A percentile compares a stretch with the other conserved stretches of the same genome.
These are phyloP conservation scores for Rhinella marina DNA, from an alignment of 2,797 vertebrate genomes.

Conservation along the genomic window DNA sequence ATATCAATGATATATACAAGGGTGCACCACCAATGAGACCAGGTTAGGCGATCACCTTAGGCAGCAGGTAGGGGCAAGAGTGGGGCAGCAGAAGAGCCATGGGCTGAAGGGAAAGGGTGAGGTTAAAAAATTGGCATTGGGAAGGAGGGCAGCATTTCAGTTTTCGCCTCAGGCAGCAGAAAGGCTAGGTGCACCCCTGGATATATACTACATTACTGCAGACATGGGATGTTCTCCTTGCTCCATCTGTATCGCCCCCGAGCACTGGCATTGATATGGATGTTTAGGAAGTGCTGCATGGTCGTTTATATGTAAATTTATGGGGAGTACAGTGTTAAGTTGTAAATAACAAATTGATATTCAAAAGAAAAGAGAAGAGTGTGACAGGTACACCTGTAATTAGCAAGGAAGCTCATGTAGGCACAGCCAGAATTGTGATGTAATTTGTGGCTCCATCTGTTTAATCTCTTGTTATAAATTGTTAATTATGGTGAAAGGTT, in stretches of 20 bases:
- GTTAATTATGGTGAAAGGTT: constrained; percentile 53
- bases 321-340: constrained; percentile 38
- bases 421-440: constrained; percentile 48
- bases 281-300: constrained; percentile 36
- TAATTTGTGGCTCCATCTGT: constrained; percentile 60
- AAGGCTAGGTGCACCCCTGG: too few species aligned
- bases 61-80: too few species aligned
- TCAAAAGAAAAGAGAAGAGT: constrained; percentile 50
- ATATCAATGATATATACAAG: not conserved
- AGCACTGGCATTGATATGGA: constrained; percentile 3
- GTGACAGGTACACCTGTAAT: constrained; percentile 60
- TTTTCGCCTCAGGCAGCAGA: too few species aligned
- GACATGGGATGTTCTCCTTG: not conserved
- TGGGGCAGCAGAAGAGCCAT: too few species aligned
- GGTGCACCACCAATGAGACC: too few species aligned
- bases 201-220: not conserved
- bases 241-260: not conserved
- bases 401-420: constrained; percentile 35
- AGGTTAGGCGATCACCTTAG: too few species aligned
- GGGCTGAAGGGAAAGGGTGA: too few species aligned
- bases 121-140: too few species aligned
- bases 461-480: constrained; percentile 53
- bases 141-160: too few species aligned
- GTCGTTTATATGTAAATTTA: constrained; percentile 57
- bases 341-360: constrained; percentile 61